phyloP scores from a whole-genome alignment of 2,888 invertebrate species.

The Eupithecia subumbrata region DNA sequence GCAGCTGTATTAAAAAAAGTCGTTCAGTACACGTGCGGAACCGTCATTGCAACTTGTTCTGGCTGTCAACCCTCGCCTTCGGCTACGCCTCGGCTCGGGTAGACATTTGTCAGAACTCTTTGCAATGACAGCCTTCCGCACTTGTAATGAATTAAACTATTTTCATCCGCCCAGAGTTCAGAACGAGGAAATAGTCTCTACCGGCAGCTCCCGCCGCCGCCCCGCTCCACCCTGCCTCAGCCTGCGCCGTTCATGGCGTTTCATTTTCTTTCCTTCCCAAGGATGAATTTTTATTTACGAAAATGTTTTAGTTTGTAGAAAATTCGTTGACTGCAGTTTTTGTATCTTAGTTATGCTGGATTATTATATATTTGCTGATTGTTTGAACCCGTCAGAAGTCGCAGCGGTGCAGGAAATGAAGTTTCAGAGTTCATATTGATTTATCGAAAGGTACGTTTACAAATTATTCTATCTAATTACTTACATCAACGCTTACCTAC shows the following conservation, averaged over 20 bases:
- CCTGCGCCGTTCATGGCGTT: neutral
- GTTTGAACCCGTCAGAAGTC: neutral
- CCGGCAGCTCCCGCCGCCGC: no score
- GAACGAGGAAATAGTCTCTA: no score
- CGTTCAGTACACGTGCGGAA: no score
- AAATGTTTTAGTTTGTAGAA: neutral
- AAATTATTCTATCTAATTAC: constrained; percentile 19
- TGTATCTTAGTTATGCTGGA: neutral
- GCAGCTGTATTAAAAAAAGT: no score
- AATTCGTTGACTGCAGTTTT: neutral
- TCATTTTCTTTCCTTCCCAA: neutral
- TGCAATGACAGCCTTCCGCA: no score
- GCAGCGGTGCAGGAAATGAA: neutral
- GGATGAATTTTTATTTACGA: neutral
- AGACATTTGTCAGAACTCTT: no score
- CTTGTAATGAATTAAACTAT: no score
- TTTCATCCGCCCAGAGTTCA: no score
- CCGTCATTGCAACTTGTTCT: no score
- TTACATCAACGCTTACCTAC: neutral
- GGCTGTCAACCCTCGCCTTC: no score
- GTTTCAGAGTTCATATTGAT: constrained; percentile 26
- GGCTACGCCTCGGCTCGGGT: no score
- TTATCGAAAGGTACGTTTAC: constrained; percentile 32
- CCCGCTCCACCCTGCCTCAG: no score
- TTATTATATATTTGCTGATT: neutral